Conservation (phyloP, 2,888 invertebrate genomes). For the Hydrotaea diabolus region DNA sequence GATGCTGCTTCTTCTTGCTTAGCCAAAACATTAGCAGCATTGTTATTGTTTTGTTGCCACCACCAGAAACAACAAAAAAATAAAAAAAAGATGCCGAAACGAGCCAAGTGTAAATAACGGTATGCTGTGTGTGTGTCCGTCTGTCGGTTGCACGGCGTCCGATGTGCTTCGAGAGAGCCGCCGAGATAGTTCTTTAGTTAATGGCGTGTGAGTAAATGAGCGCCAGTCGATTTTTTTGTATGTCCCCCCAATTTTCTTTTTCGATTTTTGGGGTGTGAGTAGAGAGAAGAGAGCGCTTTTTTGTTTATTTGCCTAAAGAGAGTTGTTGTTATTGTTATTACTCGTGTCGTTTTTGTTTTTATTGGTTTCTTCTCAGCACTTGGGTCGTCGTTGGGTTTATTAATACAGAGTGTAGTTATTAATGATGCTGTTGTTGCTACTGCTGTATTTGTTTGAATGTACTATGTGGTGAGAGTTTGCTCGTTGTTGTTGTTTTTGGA, state of each 20-base stretch:
- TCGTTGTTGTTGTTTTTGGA: background rate
- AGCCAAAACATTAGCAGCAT: constrained; percentile 30
- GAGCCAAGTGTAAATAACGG: constrained; percentile 48
- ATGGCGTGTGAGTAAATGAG: constrained; percentile 1
- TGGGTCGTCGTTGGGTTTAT: background rate
- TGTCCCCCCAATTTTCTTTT: background rate
- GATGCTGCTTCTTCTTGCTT: constrained; percentile 43
- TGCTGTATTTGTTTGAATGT: no score
- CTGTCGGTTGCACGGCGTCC: background rate
- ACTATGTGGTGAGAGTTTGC: no score
- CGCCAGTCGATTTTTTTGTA: background rate
- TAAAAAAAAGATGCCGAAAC: no score
- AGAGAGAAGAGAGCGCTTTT: background rate
- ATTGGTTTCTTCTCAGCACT: background rate
- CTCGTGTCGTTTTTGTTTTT: background rate
- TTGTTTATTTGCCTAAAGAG: background rate
- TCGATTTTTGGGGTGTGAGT: background rate
- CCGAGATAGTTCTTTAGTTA: background rate
- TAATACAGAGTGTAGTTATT: background rate
- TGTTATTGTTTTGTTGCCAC: constrained; percentile 43
- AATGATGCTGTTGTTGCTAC: background rate
- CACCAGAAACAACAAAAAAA: background rate
- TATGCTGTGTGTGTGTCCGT: constrained; percentile 29
- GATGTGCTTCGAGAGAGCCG: background rate
- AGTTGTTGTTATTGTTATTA: background rate